A percentile compares a stretch with the other conserved stretches of the same genome.
phyloP scores from a whole-genome alignment of 2,113 vertebrate species.

The cattle (Bos taurus) region DNA sequence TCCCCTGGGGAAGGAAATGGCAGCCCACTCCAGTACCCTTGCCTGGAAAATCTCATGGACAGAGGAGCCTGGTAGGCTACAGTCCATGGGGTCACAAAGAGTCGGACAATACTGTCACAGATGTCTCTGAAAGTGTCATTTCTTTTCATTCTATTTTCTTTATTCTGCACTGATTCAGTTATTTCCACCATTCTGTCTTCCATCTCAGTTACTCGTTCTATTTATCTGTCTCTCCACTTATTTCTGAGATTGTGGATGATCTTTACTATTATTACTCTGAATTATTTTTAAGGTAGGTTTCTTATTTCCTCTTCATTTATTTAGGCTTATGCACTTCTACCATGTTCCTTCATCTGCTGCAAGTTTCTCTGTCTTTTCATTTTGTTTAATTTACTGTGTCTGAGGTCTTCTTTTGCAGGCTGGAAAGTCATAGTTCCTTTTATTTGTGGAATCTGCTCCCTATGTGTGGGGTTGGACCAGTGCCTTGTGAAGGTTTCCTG shows the following conservation, averaged over 20 bases:
- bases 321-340: background rate
- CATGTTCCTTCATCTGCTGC: background rate
- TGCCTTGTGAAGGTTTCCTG: background rate
- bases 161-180: background rate
- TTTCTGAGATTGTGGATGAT: background rate
- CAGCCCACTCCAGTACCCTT: too few species aligned
- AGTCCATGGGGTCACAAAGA: too few species aligned
- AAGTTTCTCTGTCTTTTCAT: background rate
- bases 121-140: background rate
- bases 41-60: too few species aligned
- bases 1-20: too few species aligned
- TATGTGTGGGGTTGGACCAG: background rate
- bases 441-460: background rate
- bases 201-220: background rate
- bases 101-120: background rate
- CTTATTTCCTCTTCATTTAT: background rate
- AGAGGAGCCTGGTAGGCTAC: too few species aligned
- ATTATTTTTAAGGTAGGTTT: background rate
- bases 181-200: background rate
- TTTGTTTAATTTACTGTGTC: background rate
- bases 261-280: background rate
- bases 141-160: background rate
- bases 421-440: background rate
- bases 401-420: background rate
- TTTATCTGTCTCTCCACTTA: background rate